These are phyloP conservation scores for Diabrotica balteata DNA, from an alignment of 2,888 invertebrate species.

Conservation along the genomic window DNA sequence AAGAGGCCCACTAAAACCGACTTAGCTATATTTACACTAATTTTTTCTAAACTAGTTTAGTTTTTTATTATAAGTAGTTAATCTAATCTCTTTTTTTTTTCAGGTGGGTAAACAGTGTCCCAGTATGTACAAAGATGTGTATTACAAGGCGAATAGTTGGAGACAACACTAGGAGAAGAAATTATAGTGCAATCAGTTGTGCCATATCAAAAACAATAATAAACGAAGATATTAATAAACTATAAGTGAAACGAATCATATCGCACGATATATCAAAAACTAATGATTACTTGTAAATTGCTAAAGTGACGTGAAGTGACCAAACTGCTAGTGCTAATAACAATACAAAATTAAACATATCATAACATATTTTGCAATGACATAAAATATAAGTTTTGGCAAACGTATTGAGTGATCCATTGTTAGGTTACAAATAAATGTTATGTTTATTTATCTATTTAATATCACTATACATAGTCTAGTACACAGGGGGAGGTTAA, in stretches of 20 bases:
- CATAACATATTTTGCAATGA: slow-evolving; percentile 55
- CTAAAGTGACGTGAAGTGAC: slow-evolving; percentile 44
- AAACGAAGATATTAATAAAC: slow-evolving; percentile 4
- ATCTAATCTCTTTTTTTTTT: slow-evolving; percentile 56
- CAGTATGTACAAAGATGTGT: slow-evolving; percentile 90
- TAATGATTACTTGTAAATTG: slow-evolving; percentile 4
- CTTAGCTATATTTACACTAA: no score
- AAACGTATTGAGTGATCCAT: no score
- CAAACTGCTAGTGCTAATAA: slow-evolving; percentile 45
- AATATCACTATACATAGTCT: no score
- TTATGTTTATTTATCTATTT: no score
- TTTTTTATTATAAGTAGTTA: no score
- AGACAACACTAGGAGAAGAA: slow-evolving; percentile 72
- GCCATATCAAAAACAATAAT: slow-evolving; percentile 30
- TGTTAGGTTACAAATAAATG: no score
- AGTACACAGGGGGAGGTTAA: no score
- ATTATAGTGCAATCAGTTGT: slow-evolving; percentile 15
- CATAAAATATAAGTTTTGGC: slow-evolving; percentile 9
- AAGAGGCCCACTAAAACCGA: no score
- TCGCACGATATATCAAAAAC: slow-evolving; percentile 25
- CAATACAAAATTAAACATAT: slow-evolving; percentile 54
- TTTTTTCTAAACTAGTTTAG: no score
- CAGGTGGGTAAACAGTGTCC: slow-evolving; percentile 85
- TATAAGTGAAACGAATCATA: slow-evolving; percentile 31
- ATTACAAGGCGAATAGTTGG: slow-evolving; percentile 93